Conservation (phyloP, 2,113 vertebrate genomes). For the Montifringilla adamsi region DNA sequence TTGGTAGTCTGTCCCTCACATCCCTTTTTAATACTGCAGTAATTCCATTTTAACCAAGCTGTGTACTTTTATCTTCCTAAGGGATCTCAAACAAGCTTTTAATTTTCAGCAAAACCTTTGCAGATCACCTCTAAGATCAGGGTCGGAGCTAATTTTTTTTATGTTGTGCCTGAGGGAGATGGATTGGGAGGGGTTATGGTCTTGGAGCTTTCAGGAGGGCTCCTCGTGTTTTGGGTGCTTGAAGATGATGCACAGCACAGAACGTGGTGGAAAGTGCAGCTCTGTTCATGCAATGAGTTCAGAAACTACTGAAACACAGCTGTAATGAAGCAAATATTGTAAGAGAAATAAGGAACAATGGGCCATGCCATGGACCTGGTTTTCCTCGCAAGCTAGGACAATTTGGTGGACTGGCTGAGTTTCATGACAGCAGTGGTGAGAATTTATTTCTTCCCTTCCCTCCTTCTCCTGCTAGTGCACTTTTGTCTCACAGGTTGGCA, state of each 20-base stretch:
- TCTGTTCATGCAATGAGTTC: not conserved
- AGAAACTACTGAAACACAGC: not conserved
- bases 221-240: not conserved
- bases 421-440: not conserved
- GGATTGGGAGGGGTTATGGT: not conserved
- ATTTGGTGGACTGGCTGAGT: not conserved
- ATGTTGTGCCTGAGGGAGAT: not conserved
- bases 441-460: not conserved
- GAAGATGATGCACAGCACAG: not conserved
- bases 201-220: not conserved
- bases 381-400: not conserved
- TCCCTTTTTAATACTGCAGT: constrained; percentile 6
- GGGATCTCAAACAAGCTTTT: constrained; percentile 50
- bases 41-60: constrained; percentile 24
- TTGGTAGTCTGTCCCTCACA: not conserved
- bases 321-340: not conserved
- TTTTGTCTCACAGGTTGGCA: fast-evolving
- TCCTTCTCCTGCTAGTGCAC: not conserved
- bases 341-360: not conserved
- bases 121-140: not conserved
- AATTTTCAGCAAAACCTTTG: constrained; percentile 37
- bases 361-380: too few relatives aligned
- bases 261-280: not conserved
- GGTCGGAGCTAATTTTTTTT: not conserved
- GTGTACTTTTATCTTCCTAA: not conserved